phyloP scores from a whole-genome alignment of 2,888 invertebrate species.

The Smittia aterrima region DNA sequence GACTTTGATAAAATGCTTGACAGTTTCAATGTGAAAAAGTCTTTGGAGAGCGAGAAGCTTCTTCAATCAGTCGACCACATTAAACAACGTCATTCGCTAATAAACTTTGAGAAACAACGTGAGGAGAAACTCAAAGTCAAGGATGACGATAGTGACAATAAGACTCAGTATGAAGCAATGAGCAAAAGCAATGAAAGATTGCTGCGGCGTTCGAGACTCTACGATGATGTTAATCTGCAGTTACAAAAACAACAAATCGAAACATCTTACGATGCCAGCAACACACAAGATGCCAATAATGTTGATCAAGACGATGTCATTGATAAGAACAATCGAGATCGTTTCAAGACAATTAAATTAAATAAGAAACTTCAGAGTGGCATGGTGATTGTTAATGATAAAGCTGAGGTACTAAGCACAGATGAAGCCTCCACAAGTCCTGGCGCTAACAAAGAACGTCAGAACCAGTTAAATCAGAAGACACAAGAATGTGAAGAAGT shows the following conservation, averaged over 20 bases:
- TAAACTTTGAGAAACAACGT: slow-evolving; percentile 43
- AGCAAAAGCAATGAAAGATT: slow-evolving; percentile 48
- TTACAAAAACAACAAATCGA: slow-evolving; percentile 31
- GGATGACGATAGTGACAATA: slow-evolving; percentile 40
- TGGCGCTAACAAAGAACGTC: slow-evolving; percentile 28
- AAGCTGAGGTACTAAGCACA: background rate
- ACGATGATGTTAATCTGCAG: slow-evolving; percentile 48
- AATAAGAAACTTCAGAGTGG: slow-evolving; percentile 45
- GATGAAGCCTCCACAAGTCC: slow-evolving; percentile 15
- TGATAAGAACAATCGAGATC: slow-evolving; percentile 48
- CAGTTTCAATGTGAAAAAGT: slow-evolving; percentile 49
- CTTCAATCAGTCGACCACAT: slow-evolving; percentile 52
- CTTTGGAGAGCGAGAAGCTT: slow-evolving; percentile 51
- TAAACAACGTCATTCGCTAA: slow-evolving; percentile 48
- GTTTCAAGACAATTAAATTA: slow-evolving; percentile 54
- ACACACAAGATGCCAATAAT: background rate
- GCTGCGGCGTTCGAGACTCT: slow-evolving; percentile 52
- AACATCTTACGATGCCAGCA: background rate
- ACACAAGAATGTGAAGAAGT: slow-evolving; percentile 4
- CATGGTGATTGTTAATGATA: slow-evolving; percentile 28
- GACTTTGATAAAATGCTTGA: slow-evolving; percentile 52
- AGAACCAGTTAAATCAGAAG: slow-evolving; percentile 35
- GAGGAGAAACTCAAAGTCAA: slow-evolving; percentile 41
- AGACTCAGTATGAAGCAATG: slow-evolving; percentile 34
- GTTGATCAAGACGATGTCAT: slow-evolving; percentile 10